Evolutionary conservation across 2,113 vertebrate genomes (phyloP).

Genomic region (Corythornis vintsioides): DNA sequence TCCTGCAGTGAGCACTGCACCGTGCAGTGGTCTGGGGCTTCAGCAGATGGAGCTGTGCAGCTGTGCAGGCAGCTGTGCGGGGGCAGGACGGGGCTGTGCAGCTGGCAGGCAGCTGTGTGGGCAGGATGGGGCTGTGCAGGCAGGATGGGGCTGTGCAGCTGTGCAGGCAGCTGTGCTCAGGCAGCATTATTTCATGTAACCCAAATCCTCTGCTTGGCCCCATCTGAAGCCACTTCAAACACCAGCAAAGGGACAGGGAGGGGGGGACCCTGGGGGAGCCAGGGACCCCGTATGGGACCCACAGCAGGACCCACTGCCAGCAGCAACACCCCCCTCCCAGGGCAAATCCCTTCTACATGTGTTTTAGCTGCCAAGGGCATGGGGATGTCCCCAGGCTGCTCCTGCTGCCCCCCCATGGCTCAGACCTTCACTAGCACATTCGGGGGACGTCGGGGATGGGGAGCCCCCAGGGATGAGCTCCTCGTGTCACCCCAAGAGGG

Average conservation of each 20-base stretch:
- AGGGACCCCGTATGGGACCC: not conserved
- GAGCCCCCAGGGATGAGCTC: accelerated
- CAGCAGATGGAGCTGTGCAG: slow-evolving; percentile 56
- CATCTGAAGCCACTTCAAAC: not conserved
- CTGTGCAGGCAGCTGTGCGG: not conserved
- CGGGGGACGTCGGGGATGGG: accelerated
- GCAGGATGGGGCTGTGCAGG: not conserved
- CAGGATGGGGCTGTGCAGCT: not conserved
- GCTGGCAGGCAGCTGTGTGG: not conserved
- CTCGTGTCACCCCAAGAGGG: not conserved
- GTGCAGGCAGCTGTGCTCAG: not conserved
- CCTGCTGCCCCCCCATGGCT: accelerated
- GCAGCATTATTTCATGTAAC: too few species aligned
- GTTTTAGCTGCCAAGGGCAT: too few species aligned
- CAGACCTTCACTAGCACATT: not conserved
- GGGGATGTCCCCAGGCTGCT: not conserved
- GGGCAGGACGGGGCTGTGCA: not conserved
- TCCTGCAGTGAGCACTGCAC: accelerated
- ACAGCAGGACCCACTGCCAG: not conserved
- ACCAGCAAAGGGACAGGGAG: too few species aligned
- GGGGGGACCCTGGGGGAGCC: too few species aligned
- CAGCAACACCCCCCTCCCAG: not conserved
- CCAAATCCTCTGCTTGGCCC: not conserved
- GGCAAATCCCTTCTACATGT: not conserved
- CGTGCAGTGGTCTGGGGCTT: not conserved